These are phyloP conservation scores for Machimus rusticus DNA, from an alignment of 2,888 invertebrate genomes.

Conservation along the genomic window DNA sequence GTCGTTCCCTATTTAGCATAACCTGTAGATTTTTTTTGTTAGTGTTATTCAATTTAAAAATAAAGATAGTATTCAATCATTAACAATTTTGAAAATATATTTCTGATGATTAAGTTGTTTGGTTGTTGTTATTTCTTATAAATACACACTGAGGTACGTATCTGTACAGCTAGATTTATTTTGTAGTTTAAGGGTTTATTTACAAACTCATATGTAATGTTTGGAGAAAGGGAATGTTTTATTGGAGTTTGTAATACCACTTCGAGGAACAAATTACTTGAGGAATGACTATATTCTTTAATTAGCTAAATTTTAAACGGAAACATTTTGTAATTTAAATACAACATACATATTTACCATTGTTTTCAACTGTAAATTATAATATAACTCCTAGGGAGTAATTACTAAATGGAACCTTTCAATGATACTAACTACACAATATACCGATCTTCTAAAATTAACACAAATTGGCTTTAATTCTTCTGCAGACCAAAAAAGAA, in stretches of 20 bases:
- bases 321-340: not conserved
- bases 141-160: not conserved
- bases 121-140: not conserved
- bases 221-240: not conserved
- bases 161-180: not conserved
- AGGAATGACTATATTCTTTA: not conserved
- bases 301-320: not conserved
- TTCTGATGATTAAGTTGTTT: not conserved
- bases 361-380: not conserved
- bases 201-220: not conserved
- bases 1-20: conserved; percentile 59
- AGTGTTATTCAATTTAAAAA: conserved; percentile 39
- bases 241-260: not conserved
- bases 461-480: not conserved
- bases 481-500: not conserved
- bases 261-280: not conserved
- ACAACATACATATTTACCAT: not conserved
- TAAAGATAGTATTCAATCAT: not conserved
- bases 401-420: not conserved
- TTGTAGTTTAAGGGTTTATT: not conserved
- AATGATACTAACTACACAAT: not conserved
- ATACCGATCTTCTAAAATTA: not conserved
- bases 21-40: conserved; percentile 54
- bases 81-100: not conserved
- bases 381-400: not conserved